Evolutionary conservation across 2,888 invertebrate genomes (phyloP).

Genomic region (Epistrophe grossulariae): DNA sequence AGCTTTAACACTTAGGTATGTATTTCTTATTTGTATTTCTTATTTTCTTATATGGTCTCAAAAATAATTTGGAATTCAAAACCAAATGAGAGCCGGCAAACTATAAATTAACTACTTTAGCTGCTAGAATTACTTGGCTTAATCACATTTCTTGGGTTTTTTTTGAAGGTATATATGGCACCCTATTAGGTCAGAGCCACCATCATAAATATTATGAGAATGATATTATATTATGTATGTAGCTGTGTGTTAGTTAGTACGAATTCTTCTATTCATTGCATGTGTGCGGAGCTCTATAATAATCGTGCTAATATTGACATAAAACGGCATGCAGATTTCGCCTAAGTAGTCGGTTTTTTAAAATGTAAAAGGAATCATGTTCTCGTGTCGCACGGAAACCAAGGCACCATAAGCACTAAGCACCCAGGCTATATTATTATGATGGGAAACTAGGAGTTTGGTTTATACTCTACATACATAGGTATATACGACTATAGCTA

Average conservation of each 20-base stretch:
- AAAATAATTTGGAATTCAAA: no score
- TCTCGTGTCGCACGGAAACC: constrained; percentile 31
- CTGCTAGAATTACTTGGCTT: no score
- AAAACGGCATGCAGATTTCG: constrained; percentile 62
- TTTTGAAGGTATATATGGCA: not conserved
- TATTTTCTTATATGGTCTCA: no score
- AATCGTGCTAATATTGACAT: constrained; percentile 73
- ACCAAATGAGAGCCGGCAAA: no score
- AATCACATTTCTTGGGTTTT: not conserved
- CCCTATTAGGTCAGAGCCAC: not conserved
- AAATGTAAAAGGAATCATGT: constrained; percentile 53
- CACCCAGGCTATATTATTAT: not conserved
- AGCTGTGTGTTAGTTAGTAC: not conserved
- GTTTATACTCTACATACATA: not conserved
- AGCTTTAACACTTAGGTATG: no score
- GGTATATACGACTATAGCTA: no score
- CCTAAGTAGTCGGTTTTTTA: constrained; percentile 48
- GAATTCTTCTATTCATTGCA: constrained; percentile 23
- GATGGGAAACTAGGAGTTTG: not conserved
- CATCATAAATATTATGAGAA: not conserved
- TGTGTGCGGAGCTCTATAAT: constrained; percentile 41
- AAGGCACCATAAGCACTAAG: not conserved
- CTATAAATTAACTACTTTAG: no score
- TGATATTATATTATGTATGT: not conserved
- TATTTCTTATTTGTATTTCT: no score